phyloP scores from a whole-genome alignment of 2,888 invertebrate genomes.

The Seira ritae region DNA sequence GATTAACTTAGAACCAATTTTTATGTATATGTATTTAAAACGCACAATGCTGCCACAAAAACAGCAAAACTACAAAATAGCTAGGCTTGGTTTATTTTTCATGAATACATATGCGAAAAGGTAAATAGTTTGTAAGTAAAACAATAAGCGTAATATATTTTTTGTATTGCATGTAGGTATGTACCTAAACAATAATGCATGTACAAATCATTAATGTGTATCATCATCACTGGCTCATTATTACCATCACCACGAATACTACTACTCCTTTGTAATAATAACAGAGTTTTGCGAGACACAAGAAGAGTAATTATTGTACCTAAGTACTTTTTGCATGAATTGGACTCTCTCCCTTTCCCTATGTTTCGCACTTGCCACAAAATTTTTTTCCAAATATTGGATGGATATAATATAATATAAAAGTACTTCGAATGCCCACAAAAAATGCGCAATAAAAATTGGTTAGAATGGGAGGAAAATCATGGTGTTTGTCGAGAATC shows the following conservation, averaged over 20 bases:
- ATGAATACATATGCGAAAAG: neutral
- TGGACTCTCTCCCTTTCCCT: neutral
- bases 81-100: neutral
- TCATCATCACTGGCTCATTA: conserved; percentile 12
- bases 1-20: conserved; percentile 4
- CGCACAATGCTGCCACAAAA: neutral
- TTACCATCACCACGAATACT: no score
- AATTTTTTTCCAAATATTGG: no score
- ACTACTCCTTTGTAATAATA: conserved; percentile 7
- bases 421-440: neutral
- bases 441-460: conserved; percentile 3
- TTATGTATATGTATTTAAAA: neutral
- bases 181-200: neutral
- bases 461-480: neutral
- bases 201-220: conserved; percentile 13
- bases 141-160: neutral
- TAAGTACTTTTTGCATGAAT: conserved; percentile 1
- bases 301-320: neutral
- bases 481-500: conserved; percentile 5
- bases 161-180: neutral
- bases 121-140: neutral
- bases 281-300: neutral
- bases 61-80: neutral
- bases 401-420: no score
- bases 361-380: no score